Evolutionary conservation across 2,888 invertebrate genomes (phyloP).

Genomic region (Scaptodrosophila latifasciaeformis): DNA sequence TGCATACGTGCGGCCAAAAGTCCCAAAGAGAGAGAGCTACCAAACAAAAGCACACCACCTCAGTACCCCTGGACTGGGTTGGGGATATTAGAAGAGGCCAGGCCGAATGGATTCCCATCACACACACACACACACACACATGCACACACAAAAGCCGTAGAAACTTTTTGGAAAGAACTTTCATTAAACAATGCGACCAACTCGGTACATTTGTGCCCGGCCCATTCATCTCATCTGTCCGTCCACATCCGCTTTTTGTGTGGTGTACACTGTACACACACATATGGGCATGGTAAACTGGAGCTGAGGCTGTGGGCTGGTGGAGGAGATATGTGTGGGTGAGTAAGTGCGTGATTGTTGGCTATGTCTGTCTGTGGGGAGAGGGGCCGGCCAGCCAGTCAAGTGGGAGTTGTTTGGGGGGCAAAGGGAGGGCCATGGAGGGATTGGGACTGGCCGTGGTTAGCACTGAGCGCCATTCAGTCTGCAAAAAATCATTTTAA

Average conservation of each 20-base stretch:
- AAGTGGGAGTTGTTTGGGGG: background rate
- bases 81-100: no score
- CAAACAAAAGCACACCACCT: no score
- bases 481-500: slow-evolving; percentile 63
- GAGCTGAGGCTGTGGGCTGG: slow-evolving; percentile 6
- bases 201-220: slow-evolving; percentile 52
- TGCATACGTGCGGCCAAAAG: slow-evolving; percentile 47
- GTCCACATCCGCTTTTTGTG: no score
- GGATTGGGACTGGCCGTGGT: slow-evolving; percentile 27
- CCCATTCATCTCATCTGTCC: slow-evolving; percentile 40
- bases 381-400: background rate
- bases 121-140: slow-evolving; percentile 22
- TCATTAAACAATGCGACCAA: slow-evolving; percentile 65
- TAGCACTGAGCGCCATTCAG: slow-evolving; percentile 52
- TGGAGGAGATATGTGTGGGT: slow-evolving; percentile 26
- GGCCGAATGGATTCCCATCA: slow-evolving; percentile 45
- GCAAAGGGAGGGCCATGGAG: background rate
- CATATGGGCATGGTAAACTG: no score
- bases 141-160: slow-evolving; percentile 30
- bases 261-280: no score
- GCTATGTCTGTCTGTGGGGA: slow-evolving; percentile 23
- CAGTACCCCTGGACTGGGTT: no score
- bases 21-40: no score
- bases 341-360: slow-evolving; percentile 28
- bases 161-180: slow-evolving; percentile 67